These are phyloP conservation scores for Harlomillsia oculata DNA, from an alignment of 1,140 invertebrate genomes.

Conservation along the genomic window DNA sequence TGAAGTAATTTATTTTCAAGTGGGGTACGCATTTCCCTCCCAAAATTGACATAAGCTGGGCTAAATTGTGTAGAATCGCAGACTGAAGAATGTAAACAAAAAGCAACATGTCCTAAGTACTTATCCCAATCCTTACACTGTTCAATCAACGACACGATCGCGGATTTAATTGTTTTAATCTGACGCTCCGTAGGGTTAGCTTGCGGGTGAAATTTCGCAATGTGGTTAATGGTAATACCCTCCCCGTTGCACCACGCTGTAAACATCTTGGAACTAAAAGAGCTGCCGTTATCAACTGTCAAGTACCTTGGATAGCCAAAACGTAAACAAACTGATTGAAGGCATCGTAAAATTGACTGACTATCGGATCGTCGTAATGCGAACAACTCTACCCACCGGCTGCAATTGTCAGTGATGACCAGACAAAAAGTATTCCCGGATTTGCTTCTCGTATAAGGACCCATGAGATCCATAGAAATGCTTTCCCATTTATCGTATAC, in stretches of 20 bases:
- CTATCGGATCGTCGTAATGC: background rate
- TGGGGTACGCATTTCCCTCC: constrained; percentile 36
- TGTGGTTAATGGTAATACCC: constrained; percentile 9
- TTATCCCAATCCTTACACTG: constrained; percentile 36
- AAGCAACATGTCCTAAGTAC: constrained; percentile 39
- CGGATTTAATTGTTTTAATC: constrained; percentile 28
- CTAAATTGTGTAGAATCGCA: constrained; percentile 38
- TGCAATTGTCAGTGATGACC: background rate
- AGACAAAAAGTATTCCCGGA: background rate
- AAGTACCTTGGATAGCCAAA: constrained; percentile 34
- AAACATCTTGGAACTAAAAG: constrained; percentile 29
- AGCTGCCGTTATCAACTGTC: constrained; percentile 35
- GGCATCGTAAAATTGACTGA: constrained; percentile 9
- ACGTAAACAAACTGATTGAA: constrained; percentile 27
- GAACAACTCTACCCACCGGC: constrained; percentile 18
- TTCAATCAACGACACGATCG: constrained; percentile 29
- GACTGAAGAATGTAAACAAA: constrained; percentile 41
- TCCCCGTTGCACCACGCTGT: background rate
- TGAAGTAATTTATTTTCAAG: constrained; percentile 9
- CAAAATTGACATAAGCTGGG: constrained; percentile 40
- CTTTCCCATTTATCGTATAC: constrained; percentile 1
- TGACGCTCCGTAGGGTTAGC: constrained; percentile 27
- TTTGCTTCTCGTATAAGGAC: background rate
- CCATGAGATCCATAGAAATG: constrained; percentile 1
- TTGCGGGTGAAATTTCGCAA: constrained; percentile 30